A percentile compares a stretch with the other conserved stretches of the same genome.
Conservation (phyloP, 37 sponge, comb jelly and placozoan genomes). For the Hexactinellida sp. region DNA sequence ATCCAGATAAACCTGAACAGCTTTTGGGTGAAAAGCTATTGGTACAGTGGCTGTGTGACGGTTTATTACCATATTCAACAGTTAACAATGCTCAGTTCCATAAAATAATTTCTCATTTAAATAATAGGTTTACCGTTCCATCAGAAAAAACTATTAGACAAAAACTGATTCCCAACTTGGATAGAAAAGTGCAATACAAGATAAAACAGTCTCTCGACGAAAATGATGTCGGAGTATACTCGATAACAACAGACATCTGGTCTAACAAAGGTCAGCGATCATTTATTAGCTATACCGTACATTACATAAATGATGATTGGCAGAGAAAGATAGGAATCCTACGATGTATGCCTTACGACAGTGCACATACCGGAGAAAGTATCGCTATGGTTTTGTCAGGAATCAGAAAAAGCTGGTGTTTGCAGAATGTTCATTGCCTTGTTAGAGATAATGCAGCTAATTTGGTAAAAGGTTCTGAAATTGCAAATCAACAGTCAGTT, state of each 20-base stretch:
- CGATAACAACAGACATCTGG: slow-evolving; percentile 12
- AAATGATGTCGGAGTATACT: not conserved
- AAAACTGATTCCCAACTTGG: slow-evolving; percentile 14
- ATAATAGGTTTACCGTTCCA: not conserved
- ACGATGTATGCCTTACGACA: slow-evolving; percentile 17
- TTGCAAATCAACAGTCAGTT: slow-evolving; percentile 15
- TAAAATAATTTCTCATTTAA: not conserved
- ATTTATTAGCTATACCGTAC: slow-evolving; percentile 10
- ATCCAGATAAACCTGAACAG: not conserved
- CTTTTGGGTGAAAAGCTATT: not conserved
- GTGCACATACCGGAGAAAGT: slow-evolving; percentile 12
- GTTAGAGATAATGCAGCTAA: not conserved
- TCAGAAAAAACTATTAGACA: not conserved
- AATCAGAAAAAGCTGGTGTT: not conserved
- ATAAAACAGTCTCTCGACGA: slow-evolving; percentile 16
- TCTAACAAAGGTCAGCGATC: slow-evolving; percentile 7
- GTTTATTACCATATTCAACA: not conserved
- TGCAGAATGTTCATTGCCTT: slow-evolving; percentile 1
- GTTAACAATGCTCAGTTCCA: not conserved
- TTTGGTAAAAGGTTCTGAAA: not conserved
- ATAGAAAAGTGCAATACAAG: slow-evolving; percentile 14
- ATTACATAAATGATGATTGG: not conserved
- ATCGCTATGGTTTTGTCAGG: slow-evolving; percentile 8
- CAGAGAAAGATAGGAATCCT: not conserved
- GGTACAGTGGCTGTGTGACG: not conserved